Evolutionary conservation across 2,113 vertebrate genomes (phyloP).

Genomic region (Vombatus ursinus): DNA sequence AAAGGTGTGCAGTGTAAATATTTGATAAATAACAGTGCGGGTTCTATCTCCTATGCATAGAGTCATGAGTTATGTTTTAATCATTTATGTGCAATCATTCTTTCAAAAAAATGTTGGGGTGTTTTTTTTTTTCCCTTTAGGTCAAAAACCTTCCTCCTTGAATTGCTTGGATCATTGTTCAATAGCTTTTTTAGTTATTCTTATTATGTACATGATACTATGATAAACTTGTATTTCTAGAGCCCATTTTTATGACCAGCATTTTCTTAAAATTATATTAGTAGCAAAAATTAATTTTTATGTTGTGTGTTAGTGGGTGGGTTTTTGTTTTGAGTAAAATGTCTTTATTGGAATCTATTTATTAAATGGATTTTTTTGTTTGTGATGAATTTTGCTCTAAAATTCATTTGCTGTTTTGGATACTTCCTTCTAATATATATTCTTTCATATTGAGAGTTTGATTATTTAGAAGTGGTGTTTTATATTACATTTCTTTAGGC

Average conservation of each 20-base stretch:
- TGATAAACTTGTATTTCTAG: slow-evolving; percentile 26
- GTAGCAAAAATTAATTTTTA: slow-evolving; percentile 52
- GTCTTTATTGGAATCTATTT: slow-evolving; percentile 50
- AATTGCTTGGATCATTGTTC: slow-evolving; percentile 19
- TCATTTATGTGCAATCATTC: not conserved
- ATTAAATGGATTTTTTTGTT: slow-evolving; percentile 51
- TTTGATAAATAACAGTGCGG: slow-evolving; percentile 1
- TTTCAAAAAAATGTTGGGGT: slow-evolving; percentile 16
- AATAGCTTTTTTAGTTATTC: slow-evolving; percentile 31
- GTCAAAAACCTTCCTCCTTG: slow-evolving; percentile 26
- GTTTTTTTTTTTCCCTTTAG: slow-evolving; percentile 20
- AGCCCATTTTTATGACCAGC: slow-evolving; percentile 43
- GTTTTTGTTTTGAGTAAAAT: slow-evolving; percentile 42
- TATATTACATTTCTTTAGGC: slow-evolving; percentile 26
- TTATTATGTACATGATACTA: slow-evolving; percentile 47
- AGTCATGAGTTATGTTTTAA: slow-evolving; percentile 27
- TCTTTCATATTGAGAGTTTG: slow-evolving; percentile 42
- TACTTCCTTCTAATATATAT: slow-evolving; percentile 66
- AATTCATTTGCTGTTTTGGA: slow-evolving; percentile 74
- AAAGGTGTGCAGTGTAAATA: not conserved
- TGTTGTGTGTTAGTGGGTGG: slow-evolving; percentile 47
- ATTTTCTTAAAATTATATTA: slow-evolving; percentile 54
- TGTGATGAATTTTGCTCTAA: slow-evolving; percentile 66
- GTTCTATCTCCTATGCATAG: not conserved
- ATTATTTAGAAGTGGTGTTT: slow-evolving; percentile 30